Conservation (phyloP, 2,888 invertebrate species). For the Watsonalla cultraria region DNA sequence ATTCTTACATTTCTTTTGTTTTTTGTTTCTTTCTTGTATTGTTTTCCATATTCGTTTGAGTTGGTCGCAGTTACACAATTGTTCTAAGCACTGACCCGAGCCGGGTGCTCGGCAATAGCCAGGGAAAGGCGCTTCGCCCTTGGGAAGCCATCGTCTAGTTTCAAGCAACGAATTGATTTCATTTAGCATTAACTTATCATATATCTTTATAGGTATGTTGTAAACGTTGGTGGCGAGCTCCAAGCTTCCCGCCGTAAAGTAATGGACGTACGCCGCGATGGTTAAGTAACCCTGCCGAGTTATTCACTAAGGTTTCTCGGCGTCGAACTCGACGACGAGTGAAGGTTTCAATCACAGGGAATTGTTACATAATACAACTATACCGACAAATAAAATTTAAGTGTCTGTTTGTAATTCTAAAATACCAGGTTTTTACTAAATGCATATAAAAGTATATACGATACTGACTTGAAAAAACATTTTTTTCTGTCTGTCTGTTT, state of each 20-base stretch:
- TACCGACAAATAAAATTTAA: too few relatives aligned
- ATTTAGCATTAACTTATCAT: constrained; percentile 20
- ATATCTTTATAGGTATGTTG: constrained; percentile 21
- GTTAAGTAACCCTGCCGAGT: constrained; percentile 46
- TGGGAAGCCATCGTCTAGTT: constrained; percentile 49
- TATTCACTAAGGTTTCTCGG: too few relatives aligned
- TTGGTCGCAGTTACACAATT: constrained; percentile 53
- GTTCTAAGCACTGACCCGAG: constrained; percentile 37
- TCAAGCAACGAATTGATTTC: constrained; percentile 7
- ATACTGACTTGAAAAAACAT: too few relatives aligned
- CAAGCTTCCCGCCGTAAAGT: constrained; percentile 48
- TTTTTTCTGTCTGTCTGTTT: too few relatives aligned
- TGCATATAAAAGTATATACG: too few relatives aligned
- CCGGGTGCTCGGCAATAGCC: constrained; percentile 65
- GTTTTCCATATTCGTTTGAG: constrained; percentile 42
- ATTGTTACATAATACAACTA: too few relatives aligned
- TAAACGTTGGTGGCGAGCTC: constrained; percentile 29
- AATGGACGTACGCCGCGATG: constrained; percentile 44
- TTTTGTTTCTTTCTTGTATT: constrained; percentile 10
- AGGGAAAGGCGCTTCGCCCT: constrained; percentile 55
- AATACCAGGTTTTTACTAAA: too few relatives aligned
- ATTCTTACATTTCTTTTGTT: neutral
- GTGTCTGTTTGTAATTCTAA: too few relatives aligned
- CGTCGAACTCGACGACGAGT: too few relatives aligned
- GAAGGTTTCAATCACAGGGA: too few relatives aligned